Base-by-base conservation (phyloP, 2,888 invertebrate genomes). In the Hetaerina titia region DNA sequence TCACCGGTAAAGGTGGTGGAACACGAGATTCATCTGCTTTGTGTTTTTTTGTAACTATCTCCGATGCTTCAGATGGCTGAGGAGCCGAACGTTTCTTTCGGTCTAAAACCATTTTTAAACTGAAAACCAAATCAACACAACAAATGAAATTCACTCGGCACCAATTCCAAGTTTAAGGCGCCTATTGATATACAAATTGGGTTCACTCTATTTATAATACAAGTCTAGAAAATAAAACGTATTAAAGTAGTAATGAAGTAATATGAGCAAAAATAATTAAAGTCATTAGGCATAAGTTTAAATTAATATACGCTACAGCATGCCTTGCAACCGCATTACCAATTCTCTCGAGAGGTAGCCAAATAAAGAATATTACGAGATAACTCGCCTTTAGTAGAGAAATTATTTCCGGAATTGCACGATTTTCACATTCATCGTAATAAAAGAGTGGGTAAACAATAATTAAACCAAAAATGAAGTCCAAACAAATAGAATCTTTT, bases 31-130 rank as follows among this genome's bases (percentile, higher is more conserved):
- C 92, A 19, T 92, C 92, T 56, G 19, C 92, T 74, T 92, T 92
- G 56, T 92, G 92, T 56, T 92, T 92, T 92, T 92, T 92, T 56
- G 92, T 56, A 64, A 69, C 56, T 69, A 69, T 92, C 74, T 92
- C 92, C 22, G 90, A 64, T 45, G 90, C 90, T 92, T 92, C 92
- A 13, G 92, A 64, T 56, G 92, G 92, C 92, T 92, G 92, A 8
- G 92, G 92, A 64, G 92, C 92, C 92, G 92, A 69, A 9, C 92
- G 69, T 92, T 92, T 92, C 69, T 92, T 92, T 25, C 92, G 92
- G 92, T 92, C 92, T 92, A 92, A 92, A 45, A 92, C 92, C 92
- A 92, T 92, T 45, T 64, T 69, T 22, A 64, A 69, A 69, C 92
- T 92, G 69, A 11, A 64, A 74, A 56, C 69, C 45, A 56, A 74